Evolutionary conservation across 2,888 invertebrate species (phyloP).

Genomic region (Sepioteuthis lessoniana): DNA sequence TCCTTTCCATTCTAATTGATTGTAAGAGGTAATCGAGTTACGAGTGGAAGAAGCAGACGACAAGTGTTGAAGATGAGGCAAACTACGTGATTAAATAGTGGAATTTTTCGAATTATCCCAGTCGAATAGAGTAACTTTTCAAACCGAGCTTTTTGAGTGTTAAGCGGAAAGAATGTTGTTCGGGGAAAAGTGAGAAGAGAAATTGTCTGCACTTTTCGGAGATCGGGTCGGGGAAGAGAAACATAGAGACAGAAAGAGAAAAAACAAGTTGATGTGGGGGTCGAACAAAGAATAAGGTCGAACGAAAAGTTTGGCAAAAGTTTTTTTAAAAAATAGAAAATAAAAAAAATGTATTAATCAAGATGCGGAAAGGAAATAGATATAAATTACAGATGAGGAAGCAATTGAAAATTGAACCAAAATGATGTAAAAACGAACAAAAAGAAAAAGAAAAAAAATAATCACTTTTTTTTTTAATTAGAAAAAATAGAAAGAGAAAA

Average conservation of each 20-base stretch:
- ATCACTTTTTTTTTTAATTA: not conserved
- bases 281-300: too few species aligned
- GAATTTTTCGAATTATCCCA: conserved; percentile 33
- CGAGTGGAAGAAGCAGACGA: not conserved
- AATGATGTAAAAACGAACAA: not conserved
- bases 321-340: too few species aligned
- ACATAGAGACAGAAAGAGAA: too few species aligned
- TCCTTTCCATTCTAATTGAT: not conserved
- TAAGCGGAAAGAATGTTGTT: not conserved
- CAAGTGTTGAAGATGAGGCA: not conserved
- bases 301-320: too few species aligned
- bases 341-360: not conserved
- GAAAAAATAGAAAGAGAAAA: not conserved
- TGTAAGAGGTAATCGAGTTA: not conserved
- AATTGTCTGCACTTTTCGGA: too few species aligned
- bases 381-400: not conserved
- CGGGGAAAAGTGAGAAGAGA: too few species aligned
- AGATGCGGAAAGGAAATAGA: not conserved
- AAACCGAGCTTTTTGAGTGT: not conserved
- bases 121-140: not conserved
- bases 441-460: not conserved
- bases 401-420: not conserved
- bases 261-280: too few species aligned
- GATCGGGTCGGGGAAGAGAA: not conserved
- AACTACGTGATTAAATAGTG: conserved; percentile 33